Conservation (phyloP, 35 echinoderm and acorn worm genomes). For the Heliocidaris erythrogramma region DNA sequence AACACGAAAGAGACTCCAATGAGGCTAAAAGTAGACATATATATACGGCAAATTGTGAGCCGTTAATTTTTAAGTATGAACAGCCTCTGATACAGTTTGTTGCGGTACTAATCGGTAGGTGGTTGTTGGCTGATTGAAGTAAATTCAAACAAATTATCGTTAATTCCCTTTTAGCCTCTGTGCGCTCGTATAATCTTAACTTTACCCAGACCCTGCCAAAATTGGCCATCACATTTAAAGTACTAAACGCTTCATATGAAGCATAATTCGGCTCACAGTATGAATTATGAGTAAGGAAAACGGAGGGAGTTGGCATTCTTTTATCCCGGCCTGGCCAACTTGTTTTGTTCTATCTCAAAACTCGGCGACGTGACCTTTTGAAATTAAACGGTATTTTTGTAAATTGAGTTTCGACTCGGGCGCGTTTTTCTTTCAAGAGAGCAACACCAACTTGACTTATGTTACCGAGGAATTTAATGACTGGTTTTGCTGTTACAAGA, state of each 20-base stretch:
- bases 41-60: not conserved
- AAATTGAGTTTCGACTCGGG: constrained; percentile 14
- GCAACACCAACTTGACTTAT: not conserved
- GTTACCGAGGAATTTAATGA: not conserved
- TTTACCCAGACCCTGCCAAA: not conserved
- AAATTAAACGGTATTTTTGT: constrained; percentile 24
- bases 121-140: constrained; percentile 16
- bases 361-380: not conserved
- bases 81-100: constrained; percentile 13
- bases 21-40: no score
- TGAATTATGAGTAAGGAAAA: constrained; percentile 9
- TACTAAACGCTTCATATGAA: not conserved
- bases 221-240: constrained; percentile 2
- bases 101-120: not conserved
- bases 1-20: no score
- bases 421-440: not conserved
- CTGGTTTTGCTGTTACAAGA: not conserved
- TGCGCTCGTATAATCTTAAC: constrained; percentile 2
- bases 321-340: not conserved
- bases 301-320: not conserved
- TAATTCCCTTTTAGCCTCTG: constrained; percentile 28
- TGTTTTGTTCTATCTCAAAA: constrained; percentile 25
- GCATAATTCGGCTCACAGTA: constrained; percentile 25
- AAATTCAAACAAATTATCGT: constrained; percentile 37
- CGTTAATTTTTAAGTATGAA: not conserved